Evolutionary conservation across 1,140 invertebrate species (phyloP).

Genomic region (Geopemphigus sp.): DNA sequence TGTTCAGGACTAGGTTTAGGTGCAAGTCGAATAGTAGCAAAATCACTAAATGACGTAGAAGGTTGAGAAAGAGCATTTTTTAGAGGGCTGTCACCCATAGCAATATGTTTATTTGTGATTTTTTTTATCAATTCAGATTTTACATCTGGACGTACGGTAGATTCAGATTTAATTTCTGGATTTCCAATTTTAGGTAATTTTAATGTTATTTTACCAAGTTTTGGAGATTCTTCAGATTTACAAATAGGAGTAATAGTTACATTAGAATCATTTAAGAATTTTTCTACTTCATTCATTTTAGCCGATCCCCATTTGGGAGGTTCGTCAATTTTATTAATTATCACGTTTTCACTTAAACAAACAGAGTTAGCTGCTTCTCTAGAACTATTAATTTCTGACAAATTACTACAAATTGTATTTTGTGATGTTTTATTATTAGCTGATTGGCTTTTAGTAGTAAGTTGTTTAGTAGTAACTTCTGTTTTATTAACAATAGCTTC

Average conservation of each 20-base stretch:
- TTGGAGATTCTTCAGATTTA: conserved; percentile 46
- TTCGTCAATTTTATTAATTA: background rate
- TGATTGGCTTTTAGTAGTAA: background rate
- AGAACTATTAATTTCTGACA: background rate
- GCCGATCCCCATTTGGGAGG: conserved; percentile 39
- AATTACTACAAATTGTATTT: conserved; percentile 1
- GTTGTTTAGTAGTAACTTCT: conserved; percentile 23
- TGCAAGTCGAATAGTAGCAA: conserved; percentile 34
- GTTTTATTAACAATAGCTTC: conserved; percentile 38
- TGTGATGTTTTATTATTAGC: conserved; percentile 4
- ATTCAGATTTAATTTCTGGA: conserved; percentile 51
- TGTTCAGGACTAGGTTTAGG: conserved; percentile 19
- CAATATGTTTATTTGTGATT: conserved; percentile 34
- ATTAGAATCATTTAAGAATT: conserved; percentile 48
- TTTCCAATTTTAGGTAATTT: conserved; percentile 50
- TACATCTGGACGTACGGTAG: conserved; percentile 24
- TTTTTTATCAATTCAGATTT: conserved; percentile 49
- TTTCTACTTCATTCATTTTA: conserved; percentile 49
- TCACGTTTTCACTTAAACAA: background rate
- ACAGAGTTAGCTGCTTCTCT: conserved; percentile 4
- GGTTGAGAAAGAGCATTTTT: conserved; percentile 42
- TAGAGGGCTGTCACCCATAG: conserved; percentile 36
- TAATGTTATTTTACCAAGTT: conserved; percentile 50
- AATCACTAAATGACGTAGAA: conserved; percentile 25
- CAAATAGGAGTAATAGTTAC: conserved; percentile 40